These are phyloP conservation scores for Aphaenogaster floridana DNA, from an alignment of 1,140 invertebrate genomes.

Conservation along the genomic window DNA sequence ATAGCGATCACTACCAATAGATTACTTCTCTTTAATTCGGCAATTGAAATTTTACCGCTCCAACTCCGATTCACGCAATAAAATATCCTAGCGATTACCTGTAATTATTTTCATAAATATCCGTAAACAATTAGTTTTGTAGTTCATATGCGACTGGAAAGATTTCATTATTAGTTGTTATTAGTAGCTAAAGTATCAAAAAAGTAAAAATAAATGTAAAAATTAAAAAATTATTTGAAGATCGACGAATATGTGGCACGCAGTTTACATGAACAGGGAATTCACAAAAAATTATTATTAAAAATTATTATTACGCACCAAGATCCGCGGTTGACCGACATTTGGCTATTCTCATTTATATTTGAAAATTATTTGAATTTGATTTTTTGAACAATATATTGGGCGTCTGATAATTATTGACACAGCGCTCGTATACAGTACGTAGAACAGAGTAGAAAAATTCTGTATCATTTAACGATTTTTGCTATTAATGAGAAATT, in stretches of 20 bases:
- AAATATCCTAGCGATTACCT: constrained; percentile 99
- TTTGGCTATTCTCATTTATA: too few species aligned
- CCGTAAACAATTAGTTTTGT: background rate
- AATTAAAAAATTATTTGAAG: constrained; percentile 3
- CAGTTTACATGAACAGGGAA: too few species aligned
- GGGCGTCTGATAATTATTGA: too few species aligned
- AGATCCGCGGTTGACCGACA: too few species aligned
- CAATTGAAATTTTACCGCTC: constrained; percentile 96
- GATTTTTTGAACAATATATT: background rate
- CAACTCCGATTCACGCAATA: constrained; percentile 99
- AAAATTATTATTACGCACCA: too few species aligned
- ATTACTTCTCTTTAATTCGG: constrained; percentile 97
- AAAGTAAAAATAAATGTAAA: background rate
- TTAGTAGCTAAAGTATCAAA: background rate
- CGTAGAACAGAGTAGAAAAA: too few species aligned
- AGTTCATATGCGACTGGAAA: background rate
- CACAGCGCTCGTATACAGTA: too few species aligned
- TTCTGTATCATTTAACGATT: too few species aligned
- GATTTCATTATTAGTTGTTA: background rate
- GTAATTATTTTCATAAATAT: constrained; percentile 45
- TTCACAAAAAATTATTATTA: too few species aligned
- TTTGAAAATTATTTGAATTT: constrained; percentile 1
- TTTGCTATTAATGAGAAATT: too few species aligned
- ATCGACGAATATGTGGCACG: too few species aligned
- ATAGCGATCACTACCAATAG: constrained; percentile 92